Percentiles rank a stretch among this genome's conserved stretches.
Evolutionary conservation across 2,797 vertebrate species (phyloP).

Genomic region (Tragelaphus eurycerus): DNA sequence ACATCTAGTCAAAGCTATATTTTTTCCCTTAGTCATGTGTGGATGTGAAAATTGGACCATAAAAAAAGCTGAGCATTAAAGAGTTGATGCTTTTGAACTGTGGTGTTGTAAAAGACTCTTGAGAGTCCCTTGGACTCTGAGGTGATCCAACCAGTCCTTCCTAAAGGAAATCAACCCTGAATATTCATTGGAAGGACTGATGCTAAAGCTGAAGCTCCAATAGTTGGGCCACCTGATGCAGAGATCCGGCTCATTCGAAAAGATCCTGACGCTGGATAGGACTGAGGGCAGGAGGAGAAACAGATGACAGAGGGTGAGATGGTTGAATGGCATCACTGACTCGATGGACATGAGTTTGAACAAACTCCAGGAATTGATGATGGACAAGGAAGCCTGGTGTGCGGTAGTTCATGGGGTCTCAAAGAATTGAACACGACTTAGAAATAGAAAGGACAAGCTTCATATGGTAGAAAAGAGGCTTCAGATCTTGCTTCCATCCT

Average conservation of each 20-base stretch:
- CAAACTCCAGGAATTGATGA: neutral
- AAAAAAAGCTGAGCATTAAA: neutral
- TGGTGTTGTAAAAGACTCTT: neutral
- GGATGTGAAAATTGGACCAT: neutral
- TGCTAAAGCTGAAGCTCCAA: neutral
- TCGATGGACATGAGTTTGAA: fast-evolving
- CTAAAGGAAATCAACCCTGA: neutral
- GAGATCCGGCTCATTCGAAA: neutral
- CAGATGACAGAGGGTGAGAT: neutral
- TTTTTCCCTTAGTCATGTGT: neutral
- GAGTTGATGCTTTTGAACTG: neutral
- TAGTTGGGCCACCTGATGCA: neutral
- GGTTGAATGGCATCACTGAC: neutral
- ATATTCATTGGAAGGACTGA: neutral
- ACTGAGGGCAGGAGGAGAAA: neutral
- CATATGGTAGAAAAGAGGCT: neutral
- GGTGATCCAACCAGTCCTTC: neutral
- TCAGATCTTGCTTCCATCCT: neutral
- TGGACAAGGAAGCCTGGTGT: neutral
- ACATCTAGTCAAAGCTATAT: neutral
- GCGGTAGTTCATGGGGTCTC: neutral
- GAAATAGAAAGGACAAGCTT: neutral
- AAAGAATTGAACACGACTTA: neutral
- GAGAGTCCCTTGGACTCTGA: neutral
- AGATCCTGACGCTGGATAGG: neutral